phyloP scores from a whole-genome alignment of 2,797 vertebrate genomes.

The Parambassis ranga region DNA sequence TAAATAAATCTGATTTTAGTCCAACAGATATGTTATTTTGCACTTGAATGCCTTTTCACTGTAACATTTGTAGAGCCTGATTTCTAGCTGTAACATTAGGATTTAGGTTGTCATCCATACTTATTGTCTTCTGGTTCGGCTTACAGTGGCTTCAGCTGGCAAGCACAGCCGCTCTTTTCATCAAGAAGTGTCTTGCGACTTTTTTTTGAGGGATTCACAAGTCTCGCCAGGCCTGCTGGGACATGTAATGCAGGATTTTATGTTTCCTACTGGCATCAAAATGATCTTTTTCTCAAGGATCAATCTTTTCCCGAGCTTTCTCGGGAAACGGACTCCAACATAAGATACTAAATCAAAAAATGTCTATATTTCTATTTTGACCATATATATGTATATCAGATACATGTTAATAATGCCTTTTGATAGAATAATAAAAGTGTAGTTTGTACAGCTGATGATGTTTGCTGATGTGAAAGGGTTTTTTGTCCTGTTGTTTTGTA shows the following conservation, averaged over 20 bases:
- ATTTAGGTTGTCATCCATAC: slow-evolving; percentile 12
- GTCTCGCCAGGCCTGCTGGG: not conserved
- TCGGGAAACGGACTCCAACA: not conserved
- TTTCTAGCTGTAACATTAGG: not conserved
- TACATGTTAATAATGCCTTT: slow-evolving; percentile 10
- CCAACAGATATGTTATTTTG: not conserved
- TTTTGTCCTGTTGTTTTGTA: not conserved
- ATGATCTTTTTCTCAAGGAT: not conserved
- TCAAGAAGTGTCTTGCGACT: not conserved
- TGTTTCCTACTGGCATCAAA: slow-evolving; percentile 1
- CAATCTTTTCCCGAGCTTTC: not conserved
- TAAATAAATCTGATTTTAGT: too few relatives aligned
- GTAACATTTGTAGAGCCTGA: not conserved
- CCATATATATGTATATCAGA: slow-evolving; percentile 7
- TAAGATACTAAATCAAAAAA: too few relatives aligned
- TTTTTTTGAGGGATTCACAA: not conserved
- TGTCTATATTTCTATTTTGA: slow-evolving; percentile 11
- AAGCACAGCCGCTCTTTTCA: not conserved
- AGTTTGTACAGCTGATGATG: not conserved
- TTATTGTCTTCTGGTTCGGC: not conserved
- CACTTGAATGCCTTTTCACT: not conserved
- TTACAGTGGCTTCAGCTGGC: not conserved
- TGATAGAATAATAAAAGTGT: slow-evolving; percentile 30
- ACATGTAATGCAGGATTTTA: slow-evolving; percentile 7
- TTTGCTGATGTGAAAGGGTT: too few relatives aligned